phyloP scores from a whole-genome alignment of 2,888 invertebrate species.

The Hyposoter didymator region DNA sequence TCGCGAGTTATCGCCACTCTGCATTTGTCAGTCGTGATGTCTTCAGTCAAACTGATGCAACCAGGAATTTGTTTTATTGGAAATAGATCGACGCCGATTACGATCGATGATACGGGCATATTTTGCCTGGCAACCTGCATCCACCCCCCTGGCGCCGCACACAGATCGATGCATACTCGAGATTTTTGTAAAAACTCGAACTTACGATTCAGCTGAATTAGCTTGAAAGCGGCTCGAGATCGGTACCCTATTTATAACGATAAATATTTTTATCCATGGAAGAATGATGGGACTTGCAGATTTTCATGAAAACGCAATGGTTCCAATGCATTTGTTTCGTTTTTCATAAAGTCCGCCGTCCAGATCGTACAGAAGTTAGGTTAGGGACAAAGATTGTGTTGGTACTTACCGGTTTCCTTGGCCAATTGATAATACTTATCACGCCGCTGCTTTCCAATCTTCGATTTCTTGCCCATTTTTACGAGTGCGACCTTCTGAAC shows the following conservation, averaged over 20 bases:
- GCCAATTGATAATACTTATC: conserved; percentile 99
- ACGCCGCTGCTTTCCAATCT: conserved; percentile 98
- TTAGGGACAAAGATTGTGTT: conserved; percentile 11
- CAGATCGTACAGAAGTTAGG: conserved; percentile 11
- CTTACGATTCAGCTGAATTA: conserved; percentile 98
- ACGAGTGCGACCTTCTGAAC: conserved; percentile 30
- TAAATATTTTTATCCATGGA: background rate
- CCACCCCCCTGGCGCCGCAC: conserved; percentile 99
- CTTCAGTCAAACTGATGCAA: conserved; percentile 95
- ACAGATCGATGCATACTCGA: conserved; percentile 98
- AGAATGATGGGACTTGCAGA: background rate
- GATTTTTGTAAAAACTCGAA: conserved; percentile 98
- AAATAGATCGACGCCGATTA: conserved; percentile 97
- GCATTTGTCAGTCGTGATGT: conserved; percentile 99
- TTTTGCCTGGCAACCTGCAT: conserved; percentile 99
- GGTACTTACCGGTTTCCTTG: conserved; percentile 95
- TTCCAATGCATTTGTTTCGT: background rate
- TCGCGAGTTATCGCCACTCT: conserved; percentile 92
- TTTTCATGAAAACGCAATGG: background rate
- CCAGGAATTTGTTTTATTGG: conserved; percentile 96
- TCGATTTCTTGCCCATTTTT: conserved; percentile 96
- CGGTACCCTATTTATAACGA: conserved; percentile 90
- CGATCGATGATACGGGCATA: conserved; percentile 98
- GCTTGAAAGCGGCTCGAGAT: conserved; percentile 99
- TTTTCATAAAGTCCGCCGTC: background rate